Conservation (phyloP, 2,888 invertebrate genomes). For the Linyphia triangularis region DNA sequence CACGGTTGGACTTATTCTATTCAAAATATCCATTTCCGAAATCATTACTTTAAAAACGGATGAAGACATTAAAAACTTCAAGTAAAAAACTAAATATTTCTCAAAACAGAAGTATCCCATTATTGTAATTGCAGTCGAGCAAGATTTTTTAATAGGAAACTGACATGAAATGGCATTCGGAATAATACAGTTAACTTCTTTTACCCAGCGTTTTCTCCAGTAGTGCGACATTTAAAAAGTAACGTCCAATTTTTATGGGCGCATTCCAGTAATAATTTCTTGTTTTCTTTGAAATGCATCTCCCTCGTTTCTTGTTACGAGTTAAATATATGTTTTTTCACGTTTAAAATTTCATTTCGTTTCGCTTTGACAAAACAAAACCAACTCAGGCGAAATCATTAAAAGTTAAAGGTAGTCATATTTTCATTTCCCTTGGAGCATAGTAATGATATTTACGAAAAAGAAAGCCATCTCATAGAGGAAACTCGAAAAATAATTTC, state of each 20-base stretch:
- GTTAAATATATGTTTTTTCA: background rate
- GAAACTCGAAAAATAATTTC: background rate
- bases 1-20: background rate
- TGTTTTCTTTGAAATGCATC: background rate
- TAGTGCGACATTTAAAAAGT: slow-evolving; percentile 25
- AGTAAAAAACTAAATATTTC: slow-evolving; percentile 9
- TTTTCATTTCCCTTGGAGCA: background rate
- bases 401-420: slow-evolving; percentile 13
- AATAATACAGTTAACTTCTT: background rate
- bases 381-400: slow-evolving; percentile 19
- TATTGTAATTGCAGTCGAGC: slow-evolving; percentile 51
- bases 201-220: background rate
- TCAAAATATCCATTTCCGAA: slow-evolving; percentile 47
- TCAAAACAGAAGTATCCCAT: slow-evolving; percentile 11
- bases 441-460: background rate
- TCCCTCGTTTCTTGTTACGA: background rate
- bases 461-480: background rate
- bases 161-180: slow-evolving; percentile 7
- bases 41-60: slow-evolving; percentile 33
- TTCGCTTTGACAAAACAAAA: slow-evolving; percentile 20
- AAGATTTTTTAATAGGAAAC: slow-evolving; percentile 47
- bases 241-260: slow-evolving; percentile 18
- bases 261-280: slow-evolving; percentile 5
- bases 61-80: slow-evolving; percentile 26
- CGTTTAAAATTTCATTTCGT: slow-evolving; percentile 18